phyloP scores from a whole-genome alignment of 2,797 vertebrate genomes.

The Acanthurus tractus region DNA sequence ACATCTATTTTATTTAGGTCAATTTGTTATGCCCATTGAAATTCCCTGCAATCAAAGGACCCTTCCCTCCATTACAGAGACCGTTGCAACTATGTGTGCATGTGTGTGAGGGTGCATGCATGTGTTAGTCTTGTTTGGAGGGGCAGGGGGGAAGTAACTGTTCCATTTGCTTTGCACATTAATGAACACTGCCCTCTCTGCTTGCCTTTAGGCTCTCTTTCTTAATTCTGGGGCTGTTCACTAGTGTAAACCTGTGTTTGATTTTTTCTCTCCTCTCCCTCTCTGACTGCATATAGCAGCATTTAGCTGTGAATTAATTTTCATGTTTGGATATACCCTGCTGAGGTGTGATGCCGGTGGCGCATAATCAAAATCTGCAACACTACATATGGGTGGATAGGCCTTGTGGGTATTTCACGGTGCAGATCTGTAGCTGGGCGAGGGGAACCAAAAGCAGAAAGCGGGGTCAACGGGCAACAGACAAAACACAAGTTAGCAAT shows the following conservation, averaged over 20 bases:
- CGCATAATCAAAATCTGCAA: constrained; percentile 84
- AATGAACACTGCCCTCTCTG: constrained; percentile 72
- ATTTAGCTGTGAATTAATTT: constrained; percentile 89
- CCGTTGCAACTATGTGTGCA: constrained; percentile 16
- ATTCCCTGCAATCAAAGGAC: constrained; percentile 57
- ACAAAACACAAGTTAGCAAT: constrained; percentile 68
- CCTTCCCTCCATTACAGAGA: constrained; percentile 45
- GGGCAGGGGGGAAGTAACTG: constrained; percentile 36
- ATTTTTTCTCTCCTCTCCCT: constrained; percentile 71
- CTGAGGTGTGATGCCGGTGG: constrained; percentile 84
- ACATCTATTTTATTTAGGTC: constrained; percentile 62
- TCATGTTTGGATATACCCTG: constrained; percentile 86
- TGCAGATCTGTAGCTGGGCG: constrained; percentile 60
- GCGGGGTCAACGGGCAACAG: constrained; percentile 62
- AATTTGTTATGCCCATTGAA: constrained; percentile 59
- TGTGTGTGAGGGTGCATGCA: not conserved
- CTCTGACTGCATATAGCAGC: constrained; percentile 83
- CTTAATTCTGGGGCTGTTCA: constrained; percentile 64
- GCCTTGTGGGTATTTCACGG: constrained; percentile 82
- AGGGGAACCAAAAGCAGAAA: constrained; percentile 47
- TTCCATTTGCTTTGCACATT: constrained; percentile 79
- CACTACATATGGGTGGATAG: constrained; percentile 79
- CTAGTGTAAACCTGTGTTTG: constrained; percentile 79
- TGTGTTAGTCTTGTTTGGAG: constrained; percentile 15
- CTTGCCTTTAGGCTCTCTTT: constrained; percentile 77